Base-by-base conservation (phyloP, 1,140 invertebrate genomes). In the Drosophila subobscura region DNA sequence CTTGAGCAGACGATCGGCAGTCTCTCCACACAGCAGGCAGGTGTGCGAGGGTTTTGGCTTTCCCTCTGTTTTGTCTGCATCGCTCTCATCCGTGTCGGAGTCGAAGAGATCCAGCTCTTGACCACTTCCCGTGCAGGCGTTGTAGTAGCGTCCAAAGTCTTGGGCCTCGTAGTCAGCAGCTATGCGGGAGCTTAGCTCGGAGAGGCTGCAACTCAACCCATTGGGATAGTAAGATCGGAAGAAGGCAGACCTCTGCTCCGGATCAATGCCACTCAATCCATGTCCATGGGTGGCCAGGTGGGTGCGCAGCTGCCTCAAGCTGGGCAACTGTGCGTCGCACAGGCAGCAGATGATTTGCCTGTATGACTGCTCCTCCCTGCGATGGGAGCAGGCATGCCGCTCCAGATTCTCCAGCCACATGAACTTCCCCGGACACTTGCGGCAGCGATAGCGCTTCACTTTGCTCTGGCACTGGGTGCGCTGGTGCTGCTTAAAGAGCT, bases 401-500 rank as follows among this genome's bases (percentile, higher is more conserved):
- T 76, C 55, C 0, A 90, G 61, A 51, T 90, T 91, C 44, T 91
- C 75, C 20, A 47, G 20, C 90, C 90, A 91, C 14, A 89, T 74
- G 51, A 91, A 91, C 60, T 80, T 90, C 0, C 83, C 90, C 0
- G 90, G 89, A 53, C 90, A 91, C 3, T 61, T 66, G 2, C 61
- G 40, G 56, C 90, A 91, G 5, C 51, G 58, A 37, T 77, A 65
- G 5, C 76, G 61, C 47, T 73, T 89, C 0, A 72, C 29, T 16
- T 54, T 56, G 41, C 72, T 84, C 2, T 68, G 29, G 25, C 90
- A 91, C 10, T 91, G 90, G 5, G 58, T 70, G 3, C 55, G 72
- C 10, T 66, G 37, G 52, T 91, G 90, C 22, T 71, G 63, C 5
- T 80, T 61, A 33, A 72, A 66, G 14, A 91, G 52, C 22, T 37